These are phyloP conservation scores for Dilophus febrilis DNA, from an alignment of 2,888 invertebrate species.

Conservation along the genomic window DNA sequence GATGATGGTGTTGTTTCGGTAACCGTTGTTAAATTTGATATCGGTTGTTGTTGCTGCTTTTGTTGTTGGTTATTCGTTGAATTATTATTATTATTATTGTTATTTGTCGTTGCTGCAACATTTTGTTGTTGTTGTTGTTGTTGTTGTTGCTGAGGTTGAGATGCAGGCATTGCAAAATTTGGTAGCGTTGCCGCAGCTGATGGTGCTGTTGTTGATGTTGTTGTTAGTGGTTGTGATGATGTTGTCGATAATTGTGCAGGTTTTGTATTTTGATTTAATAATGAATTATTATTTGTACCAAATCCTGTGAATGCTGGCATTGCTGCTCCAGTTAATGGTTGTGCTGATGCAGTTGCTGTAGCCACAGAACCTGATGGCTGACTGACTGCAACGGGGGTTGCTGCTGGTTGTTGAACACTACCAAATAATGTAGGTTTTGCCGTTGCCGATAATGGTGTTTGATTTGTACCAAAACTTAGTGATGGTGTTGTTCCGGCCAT, in stretches of 20 bases:
- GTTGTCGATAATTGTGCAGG: too few relatives aligned
- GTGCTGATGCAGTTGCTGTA: too few relatives aligned
- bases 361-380: too few relatives aligned
- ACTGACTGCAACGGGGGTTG: background rate
- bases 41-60: background rate
- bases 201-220: background rate
- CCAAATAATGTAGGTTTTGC: background rate
- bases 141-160: background rate
- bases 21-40: background rate
- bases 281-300: too few relatives aligned
- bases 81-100: background rate
- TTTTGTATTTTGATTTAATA: too few relatives aligned
- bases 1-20: slow-evolving; percentile 17
- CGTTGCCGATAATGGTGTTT: background rate
- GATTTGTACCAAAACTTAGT: slow-evolving; percentile 3
- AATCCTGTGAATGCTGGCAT: too few relatives aligned
- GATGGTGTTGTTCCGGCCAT: slow-evolving; percentile 2
- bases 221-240: too few relatives aligned
- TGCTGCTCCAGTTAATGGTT: too few relatives aligned
- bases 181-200: background rate
- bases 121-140: background rate
- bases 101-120: slow-evolving; percentile 2
- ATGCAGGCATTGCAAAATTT: background rate
- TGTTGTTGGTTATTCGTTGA: background rate
- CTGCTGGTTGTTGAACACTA: background rate